Evolutionary conservation across 2,113 vertebrate species (phyloP), one percentile per base, ranked within the genome.

Genomic region (Crotalus tigris): DNA sequence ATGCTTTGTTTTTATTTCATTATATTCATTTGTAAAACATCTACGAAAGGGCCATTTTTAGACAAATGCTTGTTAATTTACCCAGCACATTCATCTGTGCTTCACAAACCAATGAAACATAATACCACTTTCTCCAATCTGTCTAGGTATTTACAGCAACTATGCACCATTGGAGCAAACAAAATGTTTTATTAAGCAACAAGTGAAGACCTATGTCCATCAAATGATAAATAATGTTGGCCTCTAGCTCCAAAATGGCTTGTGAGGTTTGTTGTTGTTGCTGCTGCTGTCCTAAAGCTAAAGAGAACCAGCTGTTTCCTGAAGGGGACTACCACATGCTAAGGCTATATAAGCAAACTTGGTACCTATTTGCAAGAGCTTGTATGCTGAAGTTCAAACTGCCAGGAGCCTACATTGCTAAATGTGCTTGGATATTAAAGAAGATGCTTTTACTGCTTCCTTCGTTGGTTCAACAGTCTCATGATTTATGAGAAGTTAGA

Each of bases 1-100:
- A 93, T 61, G 61, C 91, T 96, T 95, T 92, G 57, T 21, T 90
- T 94, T 95, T 96, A 44, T 94, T 58, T 85, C 55, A 88, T 93
- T 95, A 81, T 51, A 8, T 33, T 8, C 49, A 86, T 85, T 94
- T 93, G 55, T 26, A 64, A 59, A 58, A 92, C 59, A 94, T 85
- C 95, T 95, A 64, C 33, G 81, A 90, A 85, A 90, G 90, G 64
- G 26, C 58, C 53, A 92, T 95, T 96, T 93, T 75, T 94, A 92
- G 93, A 91, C 88, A 94, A 96, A 95, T 64, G 93, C 24, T 90
- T 39, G 44, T 89, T 96, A 57, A 91, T 64, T 90, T 88, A 90
- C 26, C 91, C 61, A 93, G 61, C 58, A 91, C 91, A 39, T 6
- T 90, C 15, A 10, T 93, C 55, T 57, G 5, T 23, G 91, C 46